Base-by-base conservation (phyloP, 2,113 vertebrate genomes). In the Chloropsis hardwickii region DNA sequence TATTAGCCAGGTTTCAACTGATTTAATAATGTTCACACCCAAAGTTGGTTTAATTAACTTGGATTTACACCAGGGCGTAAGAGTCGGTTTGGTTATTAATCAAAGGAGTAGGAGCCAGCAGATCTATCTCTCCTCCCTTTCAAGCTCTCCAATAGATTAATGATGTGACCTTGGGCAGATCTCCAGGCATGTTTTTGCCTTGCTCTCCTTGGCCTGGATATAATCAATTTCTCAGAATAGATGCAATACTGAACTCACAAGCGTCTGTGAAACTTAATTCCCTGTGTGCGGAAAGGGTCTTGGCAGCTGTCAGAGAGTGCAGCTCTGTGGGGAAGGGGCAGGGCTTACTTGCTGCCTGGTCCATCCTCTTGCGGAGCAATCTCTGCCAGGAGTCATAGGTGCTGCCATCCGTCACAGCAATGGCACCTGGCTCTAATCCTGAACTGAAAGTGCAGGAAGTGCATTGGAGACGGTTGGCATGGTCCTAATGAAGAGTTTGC, bases 201-300 rank as follows among this genome's bases (percentile, higher is more conserved):
- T 93, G 56, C 58, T 91, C 58, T 94, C 53, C 45, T 93, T 12
- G 5, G 69, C 70, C 85, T 88, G 92, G 74, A 77, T 90, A 90
- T 82, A 94, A 96, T 96, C 81, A 86, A 92, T 96, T 97, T 94
- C 92, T 96, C 86, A 92, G 88, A 90, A 94, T 92, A 94, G 88
- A 92, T 71, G 86, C 77, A 89, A 95, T 81, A 72, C 48, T 91
- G 82, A 96, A 88, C 76, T 81, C 92, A 74, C 60, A 65, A 65
- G 25, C 23, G 0, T 65, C 69, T 60, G 86, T 86, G 94, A 90
- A 94, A 92, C 96, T 90, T 71, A 92, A 92, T 96, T 96, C 95
- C 60, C 53, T 92, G 44, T 50, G 28, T 79, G 81, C 0, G 0
- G 77, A 92, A 93, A 93, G 64, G 44, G 48, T 92, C 95, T 93